Conservation (phyloP, 2,113 vertebrate genomes). For the Mustela nigripes region DNA sequence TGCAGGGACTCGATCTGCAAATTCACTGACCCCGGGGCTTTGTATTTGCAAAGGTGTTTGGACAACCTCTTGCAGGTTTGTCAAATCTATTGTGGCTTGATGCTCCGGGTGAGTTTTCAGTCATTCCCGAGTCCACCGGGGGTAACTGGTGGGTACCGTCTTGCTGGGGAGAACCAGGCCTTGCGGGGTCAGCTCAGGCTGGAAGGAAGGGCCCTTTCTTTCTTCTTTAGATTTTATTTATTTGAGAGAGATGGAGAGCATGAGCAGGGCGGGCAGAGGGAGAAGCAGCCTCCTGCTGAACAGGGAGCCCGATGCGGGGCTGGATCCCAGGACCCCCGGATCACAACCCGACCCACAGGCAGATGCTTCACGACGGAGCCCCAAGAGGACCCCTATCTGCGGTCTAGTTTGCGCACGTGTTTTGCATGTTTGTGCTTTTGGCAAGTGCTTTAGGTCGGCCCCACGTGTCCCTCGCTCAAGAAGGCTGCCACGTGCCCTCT, state of each 20-base stretch:
- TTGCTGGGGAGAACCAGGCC: neutral
- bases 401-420: neutral
- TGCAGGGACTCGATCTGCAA: neutral
- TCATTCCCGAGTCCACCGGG: too few relatives aligned
- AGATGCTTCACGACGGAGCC: too few relatives aligned
- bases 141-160: neutral
- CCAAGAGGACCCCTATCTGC: neutral
- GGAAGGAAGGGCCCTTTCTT: neutral
- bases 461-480: fast-evolving
- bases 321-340: neutral
- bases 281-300: neutral
- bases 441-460: neutral
- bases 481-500: too few relatives aligned
- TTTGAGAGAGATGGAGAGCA: neutral
- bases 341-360: neutral
- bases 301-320: neutral
- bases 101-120: neutral
- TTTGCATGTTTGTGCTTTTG: neutral
- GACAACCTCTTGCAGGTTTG: too few relatives aligned
- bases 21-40: neutral
- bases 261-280: neutral
- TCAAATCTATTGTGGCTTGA: neutral
- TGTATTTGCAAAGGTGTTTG: neutral
- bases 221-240: neutral
- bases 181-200: neutral